Base-by-base conservation (phyloP, 1,140 invertebrate genomes). In the Heliconius melpomene region DNA sequence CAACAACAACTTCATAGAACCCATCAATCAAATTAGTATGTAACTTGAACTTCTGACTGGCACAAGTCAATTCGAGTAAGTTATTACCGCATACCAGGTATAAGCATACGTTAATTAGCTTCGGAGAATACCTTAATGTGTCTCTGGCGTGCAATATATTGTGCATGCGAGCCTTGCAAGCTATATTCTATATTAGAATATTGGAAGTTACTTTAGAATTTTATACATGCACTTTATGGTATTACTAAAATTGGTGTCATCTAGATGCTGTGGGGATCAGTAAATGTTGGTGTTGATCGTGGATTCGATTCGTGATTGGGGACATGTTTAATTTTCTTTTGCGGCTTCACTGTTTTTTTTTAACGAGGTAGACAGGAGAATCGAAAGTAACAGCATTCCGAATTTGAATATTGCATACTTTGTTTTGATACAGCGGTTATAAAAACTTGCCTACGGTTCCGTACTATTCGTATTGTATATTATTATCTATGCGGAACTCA, bases 91-190 rank as follows among this genome's bases (percentile, higher is more conserved):
- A 66, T 23, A 66, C 11, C 29, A 36, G 0, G 5, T 29, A 66
- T 29, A 66, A 66, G 60, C 26, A 66, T 23, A 66, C 26, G 60
- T 16, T 29, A 66, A 66, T 66, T 66, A 66, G 26, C 26, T 66
- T 66, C 60, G 23, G 60, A 26, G 60, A 66, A 66, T 29, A 75
- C 9, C 50, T 13, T 75, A 75, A 75, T 75, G 74, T 38, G n/a
- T 75, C 74, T 57, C 60, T 66, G 18, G 74, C 74, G 50, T 73
- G 50, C 70, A 75, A 75, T 29, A n/a, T 11, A 29, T 6, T 23
- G 60, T 66, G 26, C 60, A 66, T 66, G 60, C 26, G 60, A 66
- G 23, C 60, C 11, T 66, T 66, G 60, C 26, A 66, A 32, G 29
- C 29, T 32, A 66, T 66, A n/a, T 57, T 23, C 7, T 23, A 66